Conservation (phyloP, 2,113 vertebrate genomes). For the Hassar affinis region DNA sequence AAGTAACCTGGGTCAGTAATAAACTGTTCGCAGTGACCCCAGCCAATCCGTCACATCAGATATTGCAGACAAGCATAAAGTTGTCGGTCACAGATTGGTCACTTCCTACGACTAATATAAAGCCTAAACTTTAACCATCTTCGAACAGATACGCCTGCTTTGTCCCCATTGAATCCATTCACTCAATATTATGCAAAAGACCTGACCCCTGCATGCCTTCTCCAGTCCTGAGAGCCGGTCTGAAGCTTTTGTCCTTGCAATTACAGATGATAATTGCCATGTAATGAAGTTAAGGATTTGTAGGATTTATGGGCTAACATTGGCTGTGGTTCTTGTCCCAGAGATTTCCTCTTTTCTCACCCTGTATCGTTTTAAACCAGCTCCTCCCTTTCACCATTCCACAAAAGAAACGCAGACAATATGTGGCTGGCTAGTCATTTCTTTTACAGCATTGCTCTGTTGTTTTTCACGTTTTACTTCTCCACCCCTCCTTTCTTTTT, state of each 20-base stretch:
- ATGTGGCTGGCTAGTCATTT: conserved; percentile 77
- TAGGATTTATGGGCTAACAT: conserved; percentile 84
- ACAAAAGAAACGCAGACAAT: conserved; percentile 79
- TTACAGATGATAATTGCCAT: conserved; percentile 82
- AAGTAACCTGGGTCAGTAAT: conserved; percentile 6
- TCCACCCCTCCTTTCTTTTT: conserved; percentile 55
- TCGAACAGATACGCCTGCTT: conserved; percentile 60
- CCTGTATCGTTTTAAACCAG: conserved; percentile 68
- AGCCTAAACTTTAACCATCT: conserved; percentile 48
- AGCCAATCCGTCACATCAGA: conserved; percentile 56
- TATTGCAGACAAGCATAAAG: conserved; percentile 21
- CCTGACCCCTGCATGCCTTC: conserved; percentile 80
- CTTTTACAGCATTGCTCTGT: conserved; percentile 66
- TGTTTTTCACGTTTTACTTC: conserved; percentile 40
- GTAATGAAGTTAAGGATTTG: conserved; percentile 92
- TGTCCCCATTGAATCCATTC: conserved; percentile 69
- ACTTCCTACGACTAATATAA: conserved; percentile 69
- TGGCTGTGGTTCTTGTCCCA: conserved; percentile 66
- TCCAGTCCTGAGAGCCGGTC: conserved; percentile 74
- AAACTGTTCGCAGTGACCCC: conserved; percentile 9
- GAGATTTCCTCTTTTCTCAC: conserved; percentile 61
- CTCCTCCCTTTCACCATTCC: conserved; percentile 56
- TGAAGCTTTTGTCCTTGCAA: conserved; percentile 77
- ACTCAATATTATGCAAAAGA: conserved; percentile 67
- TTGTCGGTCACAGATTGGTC: conserved; percentile 68